Percentiles rank a stretch among this genome's conserved stretches.
These are phyloP conservation scores for Diplogasteroides magnus DNA, from an alignment of 1,140 invertebrate genomes.

Conservation along the genomic window DNA sequence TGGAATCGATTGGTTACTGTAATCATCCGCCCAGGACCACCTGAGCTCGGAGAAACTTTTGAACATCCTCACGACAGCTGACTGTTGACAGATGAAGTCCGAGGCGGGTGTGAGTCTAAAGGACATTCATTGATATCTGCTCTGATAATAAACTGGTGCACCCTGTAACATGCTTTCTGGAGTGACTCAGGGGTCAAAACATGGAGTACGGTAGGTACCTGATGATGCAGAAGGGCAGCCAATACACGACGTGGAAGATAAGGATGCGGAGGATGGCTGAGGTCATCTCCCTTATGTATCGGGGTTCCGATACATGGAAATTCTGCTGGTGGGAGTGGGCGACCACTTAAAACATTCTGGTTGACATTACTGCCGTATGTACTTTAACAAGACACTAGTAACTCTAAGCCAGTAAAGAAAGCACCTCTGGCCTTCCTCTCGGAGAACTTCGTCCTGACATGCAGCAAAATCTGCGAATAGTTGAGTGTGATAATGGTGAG, in stretches of 20 bases:
- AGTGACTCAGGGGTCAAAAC: not conserved
- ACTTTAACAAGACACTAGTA: not conserved
- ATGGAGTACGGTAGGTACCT: conserved; percentile 26
- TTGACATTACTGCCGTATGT: not conserved
- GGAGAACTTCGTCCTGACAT: conserved; percentile 51
- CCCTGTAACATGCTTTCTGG: no score
- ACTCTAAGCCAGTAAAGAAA: conserved; percentile 1
- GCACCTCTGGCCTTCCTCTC: conserved; percentile 50
- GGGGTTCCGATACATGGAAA: conserved; percentile 44
- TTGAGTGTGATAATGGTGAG: conserved; percentile 38
- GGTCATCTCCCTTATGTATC: conserved; percentile 52
- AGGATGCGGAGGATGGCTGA: conserved; percentile 49
- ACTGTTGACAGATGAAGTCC: conserved; percentile 15
- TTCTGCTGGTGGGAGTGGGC: conserved; percentile 27
- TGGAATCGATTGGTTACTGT: conserved; percentile 9
- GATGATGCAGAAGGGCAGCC: conserved; percentile 49
- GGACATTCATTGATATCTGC: not conserved
- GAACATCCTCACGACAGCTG: conserved; percentile 26
- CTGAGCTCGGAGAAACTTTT: conserved; percentile 26
- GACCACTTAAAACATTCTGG: conserved; percentile 20
- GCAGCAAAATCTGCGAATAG: conserved; percentile 49
- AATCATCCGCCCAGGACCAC: not conserved
- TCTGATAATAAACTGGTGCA: not conserved
- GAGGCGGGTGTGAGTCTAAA: conserved; percentile 19
- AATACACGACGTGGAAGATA: conserved; percentile 51